A percentile compares a stretch with the other conserved stretches of the same genome.
These are phyloP conservation scores for Orchestia grillus DNA, from an alignment of 1,140 invertebrate species.

Conservation along the genomic window DNA sequence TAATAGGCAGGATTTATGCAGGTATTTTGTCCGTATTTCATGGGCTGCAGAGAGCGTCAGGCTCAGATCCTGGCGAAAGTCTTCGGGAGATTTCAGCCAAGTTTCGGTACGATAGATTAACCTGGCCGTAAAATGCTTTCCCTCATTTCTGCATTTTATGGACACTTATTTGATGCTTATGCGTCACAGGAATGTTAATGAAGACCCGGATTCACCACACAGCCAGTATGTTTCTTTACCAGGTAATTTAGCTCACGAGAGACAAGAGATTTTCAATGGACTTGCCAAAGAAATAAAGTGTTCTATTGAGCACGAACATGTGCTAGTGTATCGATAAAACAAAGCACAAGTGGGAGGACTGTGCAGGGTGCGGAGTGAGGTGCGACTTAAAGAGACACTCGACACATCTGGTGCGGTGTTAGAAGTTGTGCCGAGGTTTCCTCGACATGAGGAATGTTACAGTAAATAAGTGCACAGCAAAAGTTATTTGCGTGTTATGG, in stretches of 20 bases:
- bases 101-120: constrained; percentile 38
- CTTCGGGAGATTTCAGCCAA: constrained; percentile 9
- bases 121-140: constrained; percentile 21
- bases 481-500: too few species aligned
- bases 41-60: background rate
- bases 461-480: too few species aligned
- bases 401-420: too few species aligned
- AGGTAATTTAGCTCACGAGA: background rate
- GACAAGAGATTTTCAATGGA: background rate
- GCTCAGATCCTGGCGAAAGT: background rate
- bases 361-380: too few species aligned
- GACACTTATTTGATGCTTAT: constrained; percentile 30
- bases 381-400: too few species aligned
- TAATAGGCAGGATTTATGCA: constrained; percentile 55
- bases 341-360: background rate
- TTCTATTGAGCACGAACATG: background rate
- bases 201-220: background rate
- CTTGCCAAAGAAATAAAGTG: background rate
- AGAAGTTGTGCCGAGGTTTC: too few species aligned
- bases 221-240: background rate
- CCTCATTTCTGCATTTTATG: constrained; percentile 8
- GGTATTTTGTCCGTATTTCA: constrained; percentile 52
- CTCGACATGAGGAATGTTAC: too few species aligned
- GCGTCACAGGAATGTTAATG: constrained; percentile 38
- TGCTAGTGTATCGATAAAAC: background rate